Evolutionary conservation across 2,113 vertebrate species (phyloP).

Genomic region (Dipodomys stephensi): DNA sequence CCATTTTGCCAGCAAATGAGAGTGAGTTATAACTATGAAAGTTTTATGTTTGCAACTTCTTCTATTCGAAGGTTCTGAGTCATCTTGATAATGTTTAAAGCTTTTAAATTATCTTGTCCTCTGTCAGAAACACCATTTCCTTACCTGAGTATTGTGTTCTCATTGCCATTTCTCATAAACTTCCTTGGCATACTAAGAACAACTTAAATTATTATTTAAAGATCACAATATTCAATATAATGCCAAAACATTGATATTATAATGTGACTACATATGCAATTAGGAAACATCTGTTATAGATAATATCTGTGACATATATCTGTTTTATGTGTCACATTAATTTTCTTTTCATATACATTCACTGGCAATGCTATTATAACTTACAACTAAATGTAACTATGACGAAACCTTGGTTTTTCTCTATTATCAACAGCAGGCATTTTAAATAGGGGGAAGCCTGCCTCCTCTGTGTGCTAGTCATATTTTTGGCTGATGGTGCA

Average conservation of each 20-base stretch:
- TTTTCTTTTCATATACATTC: not conserved
- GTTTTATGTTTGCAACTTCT: not conserved
- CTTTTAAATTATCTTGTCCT: not conserved
- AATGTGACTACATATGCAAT: not conserved
- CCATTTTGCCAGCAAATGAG: not conserved
- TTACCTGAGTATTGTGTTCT: not conserved
- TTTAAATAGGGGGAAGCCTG: no score
- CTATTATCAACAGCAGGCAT: no score
- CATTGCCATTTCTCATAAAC: not conserved
- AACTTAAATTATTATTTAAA: constrained; percentile 18
- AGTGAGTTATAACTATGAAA: not conserved
- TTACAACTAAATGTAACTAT: not conserved
- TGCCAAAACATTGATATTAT: not conserved
- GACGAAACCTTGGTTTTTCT: not conserved
- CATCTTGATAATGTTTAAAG: not conserved
- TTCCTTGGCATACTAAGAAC: not conserved
- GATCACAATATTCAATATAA: not conserved
- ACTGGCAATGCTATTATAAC: not conserved
- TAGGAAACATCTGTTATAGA: not conserved
- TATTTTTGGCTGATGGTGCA: no score
- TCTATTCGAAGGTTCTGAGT: not conserved
- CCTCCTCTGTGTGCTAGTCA: no score
- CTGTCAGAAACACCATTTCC: not conserved
- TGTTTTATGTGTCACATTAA: not conserved
- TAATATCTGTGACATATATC: not conserved